A percentile compares a stretch with the other conserved stretches of the same genome.
phyloP scores from a whole-genome alignment of 2,797 vertebrate genomes.

The Glyptemys insculpta region DNA sequence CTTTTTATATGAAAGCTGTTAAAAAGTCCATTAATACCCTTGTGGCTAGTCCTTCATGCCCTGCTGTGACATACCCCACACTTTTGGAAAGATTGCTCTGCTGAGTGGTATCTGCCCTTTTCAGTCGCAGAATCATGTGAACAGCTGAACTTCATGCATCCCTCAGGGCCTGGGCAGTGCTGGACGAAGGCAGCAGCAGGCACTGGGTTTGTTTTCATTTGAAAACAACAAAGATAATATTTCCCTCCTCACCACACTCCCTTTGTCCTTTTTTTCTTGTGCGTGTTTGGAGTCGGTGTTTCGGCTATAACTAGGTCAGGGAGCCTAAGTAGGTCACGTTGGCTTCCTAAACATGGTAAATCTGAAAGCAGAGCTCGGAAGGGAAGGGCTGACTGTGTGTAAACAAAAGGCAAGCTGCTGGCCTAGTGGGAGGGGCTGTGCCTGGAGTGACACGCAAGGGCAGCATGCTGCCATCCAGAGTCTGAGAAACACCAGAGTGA shows the following conservation, averaged over 20 bases:
- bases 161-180: neutral
- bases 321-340: slow-evolving; percentile 80
- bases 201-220: slow-evolving; percentile 63
- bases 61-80: neutral
- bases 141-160: neutral
- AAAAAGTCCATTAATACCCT: neutral
- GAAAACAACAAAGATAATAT: slow-evolving; percentile 36
- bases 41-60: neutral
- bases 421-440: neutral
- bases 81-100: neutral
- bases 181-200: slow-evolving; percentile 25
- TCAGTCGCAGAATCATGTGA: neutral
- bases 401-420: slow-evolving; percentile 48
- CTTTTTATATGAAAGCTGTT: neutral
- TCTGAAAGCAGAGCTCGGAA: slow-evolving; percentile 56
- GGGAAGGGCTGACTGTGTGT: slow-evolving; percentile 1
- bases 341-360: slow-evolving; percentile 65
- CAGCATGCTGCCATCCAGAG: neutral
- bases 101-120: neutral
- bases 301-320: slow-evolving; percentile 81
- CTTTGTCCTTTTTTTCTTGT: slow-evolving; percentile 54
- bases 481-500: neutral
- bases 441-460: neutral
- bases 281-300: slow-evolving; percentile 69
- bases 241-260: slow-evolving; percentile 39